A percentile compares a stretch with the other conserved stretches of the same genome.
Evolutionary conservation across 2,797 vertebrate species (phyloP).

Genomic region (Graptemys geographica): DNA sequence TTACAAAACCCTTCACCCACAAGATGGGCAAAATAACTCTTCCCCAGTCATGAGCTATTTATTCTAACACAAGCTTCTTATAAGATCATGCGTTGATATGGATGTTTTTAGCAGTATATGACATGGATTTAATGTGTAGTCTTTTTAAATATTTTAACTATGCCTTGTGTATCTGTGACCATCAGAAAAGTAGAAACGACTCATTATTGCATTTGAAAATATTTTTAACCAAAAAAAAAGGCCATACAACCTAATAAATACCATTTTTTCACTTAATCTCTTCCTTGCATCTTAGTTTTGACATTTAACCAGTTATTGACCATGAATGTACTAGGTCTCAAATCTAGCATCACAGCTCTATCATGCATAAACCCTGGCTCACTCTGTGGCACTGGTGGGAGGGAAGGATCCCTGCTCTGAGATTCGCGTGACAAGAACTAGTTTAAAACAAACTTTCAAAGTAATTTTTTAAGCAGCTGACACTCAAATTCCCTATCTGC

Average conservation of each 20-base stretch:
- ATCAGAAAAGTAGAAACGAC: background rate
- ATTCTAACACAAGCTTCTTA: background rate
- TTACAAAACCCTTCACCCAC: background rate
- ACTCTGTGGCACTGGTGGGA: background rate
- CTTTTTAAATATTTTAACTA: conserved; percentile 38
- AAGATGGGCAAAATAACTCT: background rate
- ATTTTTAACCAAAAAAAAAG: conserved; percentile 61
- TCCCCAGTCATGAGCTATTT: background rate
- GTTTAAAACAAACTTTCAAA: background rate
- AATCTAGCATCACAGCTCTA: background rate
- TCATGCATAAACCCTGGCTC: background rate
- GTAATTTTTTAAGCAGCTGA: background rate
- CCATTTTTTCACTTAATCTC: background rate
- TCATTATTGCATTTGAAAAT: conserved; percentile 2
- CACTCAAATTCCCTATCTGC: background rate
- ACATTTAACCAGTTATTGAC: background rate
- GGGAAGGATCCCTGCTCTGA: background rate
- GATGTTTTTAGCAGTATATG: background rate
- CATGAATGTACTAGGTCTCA: too few relatives aligned
- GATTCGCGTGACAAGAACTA: accelerated
- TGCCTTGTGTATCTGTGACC: background rate
- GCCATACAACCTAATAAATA: background rate
- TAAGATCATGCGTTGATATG: background rate
- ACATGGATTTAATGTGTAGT: background rate
- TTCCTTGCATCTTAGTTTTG: background rate